phyloP scores from a whole-genome alignment of 2,113 vertebrate genomes.

The Nyctibius bracteatus region DNA sequence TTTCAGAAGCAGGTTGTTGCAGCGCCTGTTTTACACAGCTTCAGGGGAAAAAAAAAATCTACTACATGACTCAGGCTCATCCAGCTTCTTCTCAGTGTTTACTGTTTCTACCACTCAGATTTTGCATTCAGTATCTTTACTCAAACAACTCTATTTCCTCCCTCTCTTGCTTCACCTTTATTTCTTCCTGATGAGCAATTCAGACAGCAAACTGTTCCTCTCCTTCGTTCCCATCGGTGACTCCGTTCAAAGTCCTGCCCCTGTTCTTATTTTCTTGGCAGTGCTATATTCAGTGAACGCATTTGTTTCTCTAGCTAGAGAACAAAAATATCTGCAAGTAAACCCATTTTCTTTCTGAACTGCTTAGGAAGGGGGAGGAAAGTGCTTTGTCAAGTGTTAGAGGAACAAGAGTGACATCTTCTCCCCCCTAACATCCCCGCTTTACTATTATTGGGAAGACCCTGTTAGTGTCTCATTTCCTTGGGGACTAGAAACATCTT shows the following conservation, averaged over 20 bases:
- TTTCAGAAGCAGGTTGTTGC: background rate
- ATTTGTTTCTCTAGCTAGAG: conserved; percentile 48
- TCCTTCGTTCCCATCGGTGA: conserved; percentile 53
- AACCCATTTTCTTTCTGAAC: conserved; percentile 51
- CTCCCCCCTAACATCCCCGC: background rate
- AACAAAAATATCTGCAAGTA: conserved; percentile 61
- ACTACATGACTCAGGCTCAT: conserved; percentile 37
- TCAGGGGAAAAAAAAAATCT: background rate
- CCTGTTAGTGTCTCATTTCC: conserved; percentile 57
- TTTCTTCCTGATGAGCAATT: conserved; percentile 65
- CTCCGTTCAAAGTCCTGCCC: conserved; percentile 56
- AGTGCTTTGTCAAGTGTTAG: conserved; percentile 49
- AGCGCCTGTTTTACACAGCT: background rate
- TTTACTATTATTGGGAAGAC: conserved; percentile 61
- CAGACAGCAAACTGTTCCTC: conserved; percentile 43
- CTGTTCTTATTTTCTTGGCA: conserved; percentile 60
- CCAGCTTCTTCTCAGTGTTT: conserved; percentile 34
- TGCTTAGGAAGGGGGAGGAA: conserved; percentile 25
- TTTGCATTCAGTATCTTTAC: conserved; percentile 33
- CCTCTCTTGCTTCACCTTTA: conserved; percentile 52
- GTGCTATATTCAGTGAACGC: conserved; percentile 40
- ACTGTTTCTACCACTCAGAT: conserved; percentile 22
- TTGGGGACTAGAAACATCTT: conserved; percentile 58
- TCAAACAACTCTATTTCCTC: conserved; percentile 46
- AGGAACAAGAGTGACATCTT: conserved; percentile 47